Conservation (phyloP, 1,140 invertebrate genomes). For the Acromyrmex echinatior region DNA sequence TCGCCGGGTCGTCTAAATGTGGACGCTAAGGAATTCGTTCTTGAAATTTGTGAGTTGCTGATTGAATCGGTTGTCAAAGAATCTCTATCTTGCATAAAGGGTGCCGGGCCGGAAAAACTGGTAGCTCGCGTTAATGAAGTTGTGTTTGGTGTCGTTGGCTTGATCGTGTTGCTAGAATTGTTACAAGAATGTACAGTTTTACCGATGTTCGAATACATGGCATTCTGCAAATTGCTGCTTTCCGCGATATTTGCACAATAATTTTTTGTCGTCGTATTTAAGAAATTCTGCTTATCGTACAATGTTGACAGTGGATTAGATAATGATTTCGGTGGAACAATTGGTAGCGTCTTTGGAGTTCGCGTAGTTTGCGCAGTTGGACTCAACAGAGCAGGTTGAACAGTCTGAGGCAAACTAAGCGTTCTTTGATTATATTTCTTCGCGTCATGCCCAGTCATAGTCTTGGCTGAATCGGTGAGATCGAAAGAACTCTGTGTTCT, state of each 20-base stretch:
- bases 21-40: conserved; percentile 84
- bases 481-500: conserved; percentile 84
- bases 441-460: conserved; percentile 43
- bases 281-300: conserved; percentile 31
- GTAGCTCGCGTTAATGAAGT: conserved; percentile 84
- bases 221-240: background rate
- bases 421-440: conserved; percentile 69
- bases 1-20: conserved; percentile 82
- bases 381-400: conserved; percentile 59
- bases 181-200: conserved; percentile 21
- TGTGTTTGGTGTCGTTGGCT: conserved; percentile 68
- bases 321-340: conserved; percentile 42
- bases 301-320: background rate
- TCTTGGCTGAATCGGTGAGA: conserved; percentile 73
- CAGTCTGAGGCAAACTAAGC: conserved; percentile 69
- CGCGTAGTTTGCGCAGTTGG: conserved; percentile 27
- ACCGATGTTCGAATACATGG: background rate
- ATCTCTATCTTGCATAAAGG: conserved; percentile 60
- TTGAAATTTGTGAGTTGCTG: conserved; percentile 74
- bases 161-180: background rate
- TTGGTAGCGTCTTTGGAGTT: conserved; percentile 52
- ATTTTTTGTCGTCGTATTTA: conserved; percentile 14
- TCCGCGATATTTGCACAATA: background rate
- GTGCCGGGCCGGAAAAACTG: conserved; percentile 85
- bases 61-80: background rate